Evolutionary conservation across 2,888 invertebrate genomes (phyloP), one percentile per base, ranked within the genome.

Genomic region (Tethea ocularis): DNA sequence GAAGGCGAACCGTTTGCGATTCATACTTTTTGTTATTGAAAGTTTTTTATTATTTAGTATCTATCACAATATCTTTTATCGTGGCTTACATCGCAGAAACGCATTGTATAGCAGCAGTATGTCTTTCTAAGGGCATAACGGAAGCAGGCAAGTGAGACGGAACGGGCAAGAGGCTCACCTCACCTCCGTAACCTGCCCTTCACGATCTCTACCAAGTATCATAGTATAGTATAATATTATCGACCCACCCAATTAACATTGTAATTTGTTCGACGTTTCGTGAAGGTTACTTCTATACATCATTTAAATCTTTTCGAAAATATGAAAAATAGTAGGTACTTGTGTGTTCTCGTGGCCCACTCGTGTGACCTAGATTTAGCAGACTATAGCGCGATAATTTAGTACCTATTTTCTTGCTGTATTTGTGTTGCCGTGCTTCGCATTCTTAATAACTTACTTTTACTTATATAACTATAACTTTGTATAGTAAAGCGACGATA

Each of bases 121-220:
- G 69, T 72, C 82, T 83, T 58, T 68, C 71, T 85, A 86, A 73
- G 86, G 87, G 69, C 79, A 86, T 83, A 75, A 75, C 86, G 88
- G 88, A 88, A 87, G 82, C 63, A 67, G 63, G 65, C 65, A 62
- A 69, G 70, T 66, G 66, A 74, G 64, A 68, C 78, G 75, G 79
- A 77, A 77, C 69, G 62, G 33, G 61, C 64, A 69, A 71, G 71
- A 72, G 71, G 73, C 64, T 76, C 69, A 74, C 77, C 64, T 76
- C 69, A 74, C 77, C 79, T 82, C 77, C 77, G 72, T 69, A 63
- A 57, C 62, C 56, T 67, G 72, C 73, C 84, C 84, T 83, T 80
- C 80, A 66, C 66, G 69, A 60, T 67, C 75, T 72, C 63, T 55
- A 61, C 20, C 46, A 65, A 69, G 66, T 63, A 64, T 69, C 61